Evolutionary conservation across 2,797 vertebrate genomes (phyloP).

Genomic region (Cirrhinus molitorella): DNA sequence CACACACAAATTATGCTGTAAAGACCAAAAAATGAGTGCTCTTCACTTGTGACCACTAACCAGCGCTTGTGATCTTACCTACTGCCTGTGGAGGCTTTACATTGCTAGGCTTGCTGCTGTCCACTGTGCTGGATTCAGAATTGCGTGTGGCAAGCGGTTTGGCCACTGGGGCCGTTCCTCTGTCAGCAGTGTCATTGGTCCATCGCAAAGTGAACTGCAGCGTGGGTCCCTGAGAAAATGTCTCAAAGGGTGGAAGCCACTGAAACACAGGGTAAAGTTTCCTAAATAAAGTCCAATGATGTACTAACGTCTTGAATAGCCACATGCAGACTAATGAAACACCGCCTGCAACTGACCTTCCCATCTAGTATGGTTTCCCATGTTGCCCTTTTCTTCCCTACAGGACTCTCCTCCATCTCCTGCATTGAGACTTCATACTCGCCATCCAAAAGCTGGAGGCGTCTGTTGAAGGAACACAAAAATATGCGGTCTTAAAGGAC

Average conservation of each 20-base stretch:
- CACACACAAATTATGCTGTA: conserved; percentile 4
- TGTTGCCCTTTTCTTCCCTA: conserved; percentile 97
- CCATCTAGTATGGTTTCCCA: conserved; percentile 99
- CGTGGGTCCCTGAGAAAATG: conserved; percentile 91
- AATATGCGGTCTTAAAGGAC: not conserved
- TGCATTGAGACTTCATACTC: conserved; percentile 99
- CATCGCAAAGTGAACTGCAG: conserved; percentile 90
- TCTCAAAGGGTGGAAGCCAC: conserved; percentile 89
- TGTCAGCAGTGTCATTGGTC: conserved; percentile 84
- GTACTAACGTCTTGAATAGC: not conserved
- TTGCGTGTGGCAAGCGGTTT: conserved; percentile 89
- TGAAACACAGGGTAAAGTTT: conserved; percentile 57
- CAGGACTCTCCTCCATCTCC: conserved; percentile 97
- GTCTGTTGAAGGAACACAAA: conserved; percentile 72
- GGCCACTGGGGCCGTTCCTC: conserved; percentile 85
- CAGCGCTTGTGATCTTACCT: conserved; percentile 72
- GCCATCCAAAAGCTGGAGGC: conserved; percentile 95
- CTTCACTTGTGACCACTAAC: not conserved
- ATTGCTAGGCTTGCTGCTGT: conserved; percentile 80
- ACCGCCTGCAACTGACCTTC: conserved; percentile 79
- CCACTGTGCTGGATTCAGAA: conserved; percentile 83
- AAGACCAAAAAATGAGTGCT: not conserved
- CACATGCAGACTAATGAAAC: not conserved
- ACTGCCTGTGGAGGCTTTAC: conserved; percentile 82
- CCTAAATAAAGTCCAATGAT: not conserved